These are phyloP conservation scores for Halcyon leucocephala DNA, from an alignment of 2,797 vertebrate species.

Conservation along the genomic window DNA sequence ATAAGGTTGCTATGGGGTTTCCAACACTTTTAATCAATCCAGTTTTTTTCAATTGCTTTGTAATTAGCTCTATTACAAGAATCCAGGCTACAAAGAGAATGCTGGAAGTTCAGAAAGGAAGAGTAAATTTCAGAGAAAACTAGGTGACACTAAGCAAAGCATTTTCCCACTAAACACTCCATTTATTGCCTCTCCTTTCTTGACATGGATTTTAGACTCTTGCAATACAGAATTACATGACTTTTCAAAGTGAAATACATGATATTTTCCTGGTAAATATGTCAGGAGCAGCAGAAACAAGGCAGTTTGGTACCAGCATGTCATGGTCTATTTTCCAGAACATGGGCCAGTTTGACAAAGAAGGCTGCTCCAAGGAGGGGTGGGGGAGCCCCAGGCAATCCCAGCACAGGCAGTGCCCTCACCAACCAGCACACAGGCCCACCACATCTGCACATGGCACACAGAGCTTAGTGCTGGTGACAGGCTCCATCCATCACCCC, in stretches of 20 bases:
- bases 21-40: neutral
- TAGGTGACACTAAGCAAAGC: neutral
- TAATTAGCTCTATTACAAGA: neutral
- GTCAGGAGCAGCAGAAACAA: neutral
- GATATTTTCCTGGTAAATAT: neutral
- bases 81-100: neutral
- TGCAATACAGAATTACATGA: neutral
- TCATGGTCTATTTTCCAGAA: neutral
- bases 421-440: neutral
- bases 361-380: neutral
- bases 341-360: neutral
- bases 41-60: neutral
- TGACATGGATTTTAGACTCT: neutral
- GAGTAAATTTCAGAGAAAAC: neutral
- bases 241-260: neutral
- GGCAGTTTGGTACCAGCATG: neutral
- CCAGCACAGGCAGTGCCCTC: neutral
- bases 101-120: neutral
- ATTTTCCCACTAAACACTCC: neutral
- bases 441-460: neutral
- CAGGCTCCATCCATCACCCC: neutral
- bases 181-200: neutral
- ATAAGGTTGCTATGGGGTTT: neutral
- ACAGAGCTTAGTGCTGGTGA: neutral
- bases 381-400: neutral